phyloP scores from a whole-genome alignment of 1,140 invertebrate species.

The Pseudomyrmex gracilis region DNA sequence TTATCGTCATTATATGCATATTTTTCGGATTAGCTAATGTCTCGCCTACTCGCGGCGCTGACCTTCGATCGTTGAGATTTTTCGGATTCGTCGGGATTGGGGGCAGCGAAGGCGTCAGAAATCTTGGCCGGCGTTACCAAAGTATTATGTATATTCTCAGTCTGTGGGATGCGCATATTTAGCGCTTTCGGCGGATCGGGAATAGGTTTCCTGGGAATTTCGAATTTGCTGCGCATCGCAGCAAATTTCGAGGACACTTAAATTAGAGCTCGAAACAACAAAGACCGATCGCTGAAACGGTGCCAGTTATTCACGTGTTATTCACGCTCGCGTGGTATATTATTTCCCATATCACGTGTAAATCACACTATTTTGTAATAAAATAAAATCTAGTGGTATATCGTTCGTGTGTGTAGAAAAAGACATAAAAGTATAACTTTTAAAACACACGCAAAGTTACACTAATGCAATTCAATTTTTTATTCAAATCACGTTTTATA shows the following conservation, averaged over 20 bases:
- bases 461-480: background rate
- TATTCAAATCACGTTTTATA: background rate
- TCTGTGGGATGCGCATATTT: conserved; percentile 8
- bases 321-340: conserved; percentile 7
- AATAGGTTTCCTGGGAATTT: conserved; percentile 42
- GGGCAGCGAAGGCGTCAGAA: conserved; percentile 32
- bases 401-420: no score
- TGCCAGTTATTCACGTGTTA: background rate
- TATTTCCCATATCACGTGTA: background rate
- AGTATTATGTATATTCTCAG: conserved; percentile 44
- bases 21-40: background rate
- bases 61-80: conserved; percentile 46
- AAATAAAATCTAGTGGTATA: no score
- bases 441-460: no score
- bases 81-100: conserved; percentile 23
- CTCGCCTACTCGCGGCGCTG: background rate
- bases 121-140: conserved; percentile 35
- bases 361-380: background rate
- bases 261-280: conserved; percentile 24
- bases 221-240: conserved; percentile 3
- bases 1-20: background rate
- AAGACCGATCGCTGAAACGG: conserved; percentile 12
- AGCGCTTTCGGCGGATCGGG: conserved; percentile 39
- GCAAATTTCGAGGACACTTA: conserved; percentile 27
- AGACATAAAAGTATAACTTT: no score